Conservation (phyloP, 2,888 invertebrate species). For the Lithophane leautieri region DNA sequence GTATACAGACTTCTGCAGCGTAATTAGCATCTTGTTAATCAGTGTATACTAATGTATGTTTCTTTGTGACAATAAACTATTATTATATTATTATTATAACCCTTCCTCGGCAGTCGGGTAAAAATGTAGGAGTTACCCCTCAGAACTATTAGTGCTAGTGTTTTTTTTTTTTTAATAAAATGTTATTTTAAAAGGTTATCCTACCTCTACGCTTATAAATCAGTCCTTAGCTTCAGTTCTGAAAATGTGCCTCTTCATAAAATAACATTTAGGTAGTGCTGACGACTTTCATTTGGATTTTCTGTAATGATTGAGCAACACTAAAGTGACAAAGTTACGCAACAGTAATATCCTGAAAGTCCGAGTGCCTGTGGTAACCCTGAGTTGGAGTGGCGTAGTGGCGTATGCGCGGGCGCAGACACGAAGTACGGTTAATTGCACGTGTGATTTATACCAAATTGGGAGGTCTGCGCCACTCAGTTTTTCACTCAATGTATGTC, state of each 20-base stretch:
- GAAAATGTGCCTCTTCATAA: not conserved
- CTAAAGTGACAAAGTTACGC: not conserved
- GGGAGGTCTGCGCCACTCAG: constrained; percentile 60
- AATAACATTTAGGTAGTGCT: not conserved
- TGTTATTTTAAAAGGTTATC: not conserved
- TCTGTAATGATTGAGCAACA: not conserved
- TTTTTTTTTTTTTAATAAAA: not conserved
- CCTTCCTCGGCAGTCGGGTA: no score
- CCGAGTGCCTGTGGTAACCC: constrained; percentile 33
- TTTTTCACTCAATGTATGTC: constrained; percentile 61
- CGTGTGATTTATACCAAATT: constrained; percentile 68
- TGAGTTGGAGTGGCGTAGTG: constrained; percentile 63
- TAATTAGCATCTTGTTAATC: no score
- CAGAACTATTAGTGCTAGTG: no score
- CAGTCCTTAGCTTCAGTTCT: no score
- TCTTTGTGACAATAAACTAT: no score
- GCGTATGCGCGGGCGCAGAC: constrained; percentile 64
- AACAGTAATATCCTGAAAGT: constrained; percentile 2
- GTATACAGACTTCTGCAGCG: no score
- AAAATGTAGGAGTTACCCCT: not conserved
- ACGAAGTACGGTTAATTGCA: constrained; percentile 66
- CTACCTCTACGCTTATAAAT: not conserved
- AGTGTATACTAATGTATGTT: no score
- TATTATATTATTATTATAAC: no score
- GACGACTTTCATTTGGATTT: not conserved